Evolutionary conservation across 2,888 invertebrate genomes (phyloP), one percentile per base, ranked within the genome.

Genomic region (Drosophila meridionalis): DNA sequence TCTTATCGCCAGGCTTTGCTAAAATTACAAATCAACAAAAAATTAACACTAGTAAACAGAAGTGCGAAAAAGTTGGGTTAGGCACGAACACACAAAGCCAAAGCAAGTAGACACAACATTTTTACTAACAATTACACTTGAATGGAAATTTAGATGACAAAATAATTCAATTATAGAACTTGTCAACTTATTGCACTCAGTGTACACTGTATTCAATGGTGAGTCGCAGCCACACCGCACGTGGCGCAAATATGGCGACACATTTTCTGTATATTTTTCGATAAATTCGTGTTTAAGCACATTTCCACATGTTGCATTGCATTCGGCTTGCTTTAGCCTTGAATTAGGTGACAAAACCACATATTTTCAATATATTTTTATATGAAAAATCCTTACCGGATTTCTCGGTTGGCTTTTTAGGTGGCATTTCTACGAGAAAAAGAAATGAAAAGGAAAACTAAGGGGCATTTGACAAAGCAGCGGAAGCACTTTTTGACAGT

Each of bases 391-490:
- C 94, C 94, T 94, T 95, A 97, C 97, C 96, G 94, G 97, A 94
- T 94, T 97, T 97, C 93, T 97, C 97, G 91, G 96, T 95, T 93
- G 97, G 96, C 95, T 97, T 97, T 94, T 96, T 95, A 90, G 97
- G 97, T 95, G 97, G 96, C 97, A 97, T 97, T 94, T 95, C 95
- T 93, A 83, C 91, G 91, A 92, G 93, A 93, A 93, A 93, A 92
- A 92, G 92, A 89, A 92, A 92, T 90, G 91, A 91, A 93, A 92
- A 93, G 92, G 90, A 91, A 91, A 77, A 88, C 73, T 77, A 48
- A 81, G 66, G 82, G 89, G 72, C 89, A 81, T 62, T 81, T 87
- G 89, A 79, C 85, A 85, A 79, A 77, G 42, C 52, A 73, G 84
- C 85, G 85, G 85, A 85, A 84, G 72, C 69, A 11, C 1, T 53